Base-by-base conservation (phyloP, 2,113 vertebrate genomes). In the Lanius ludovicianus region DNA sequence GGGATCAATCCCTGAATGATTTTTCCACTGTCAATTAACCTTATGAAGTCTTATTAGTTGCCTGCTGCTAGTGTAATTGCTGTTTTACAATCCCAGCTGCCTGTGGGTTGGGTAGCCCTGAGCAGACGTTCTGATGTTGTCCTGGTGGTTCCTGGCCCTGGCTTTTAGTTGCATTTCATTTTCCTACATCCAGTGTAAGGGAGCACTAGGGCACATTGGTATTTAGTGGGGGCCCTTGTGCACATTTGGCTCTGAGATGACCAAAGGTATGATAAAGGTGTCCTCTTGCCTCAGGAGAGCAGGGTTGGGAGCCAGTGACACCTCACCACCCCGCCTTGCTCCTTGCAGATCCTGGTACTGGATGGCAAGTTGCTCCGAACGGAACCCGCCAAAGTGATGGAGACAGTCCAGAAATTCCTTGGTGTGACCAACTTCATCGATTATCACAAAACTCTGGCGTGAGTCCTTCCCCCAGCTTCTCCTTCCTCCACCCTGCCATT, bases 401-500 rank as follows among this genome's bases (percentile, higher is more conserved):
- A 99, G 63, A 98, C 98, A 2, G 99, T 99, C 95, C 99, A 99
- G 97, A 99, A 99, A 83, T 99, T 99, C 97, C 98, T 99, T 0
- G 94, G 98, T 0, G 98, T 99, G 77, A 95, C 97, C 49, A 99
- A 98, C 93, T 95, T 98, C 76, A 95, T 99, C 4, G 99, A 99
- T 98, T 99, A 99, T 88, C 99, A 99, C 98, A 99, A 99, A 98
- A 99, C 99, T 53, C 89, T 99, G 96, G 99, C 98, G 99, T 99
- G 94, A 99, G 99, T 99, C 67, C 39, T 76, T 64, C 25, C 13
- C 42, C 1, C 2, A 27, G 2, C 50, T 88, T 77, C 70, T 77
- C 37, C 59, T 50, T 63, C 46, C 37, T 83, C 39, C 49, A 47
- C 10, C 42, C 25, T 89, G 65, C n/a, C 1, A 0, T 39, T 65